Conservation (phyloP, 2,113 vertebrate species). For the Cairina moschata region DNA sequence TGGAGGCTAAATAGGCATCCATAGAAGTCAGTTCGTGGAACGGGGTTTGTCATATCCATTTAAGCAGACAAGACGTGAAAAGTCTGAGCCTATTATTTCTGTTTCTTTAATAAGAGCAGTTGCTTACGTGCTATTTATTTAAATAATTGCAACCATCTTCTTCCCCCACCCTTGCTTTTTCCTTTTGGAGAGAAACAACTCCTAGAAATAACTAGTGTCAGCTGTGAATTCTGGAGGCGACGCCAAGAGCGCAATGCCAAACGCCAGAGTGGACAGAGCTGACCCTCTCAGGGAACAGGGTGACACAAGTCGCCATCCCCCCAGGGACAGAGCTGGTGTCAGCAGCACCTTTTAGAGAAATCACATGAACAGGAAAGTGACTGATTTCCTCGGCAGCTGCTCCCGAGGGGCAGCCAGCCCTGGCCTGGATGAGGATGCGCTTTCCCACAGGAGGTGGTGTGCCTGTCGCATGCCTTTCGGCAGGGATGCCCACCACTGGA, state of each 20-base stretch:
- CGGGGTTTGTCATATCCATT: not conserved
- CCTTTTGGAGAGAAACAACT: conserved; percentile 28
- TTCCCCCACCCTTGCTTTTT: conserved; percentile 19
- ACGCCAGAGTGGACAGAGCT: not conserved
- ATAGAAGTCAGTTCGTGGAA: not conserved
- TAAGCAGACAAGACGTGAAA: not conserved
- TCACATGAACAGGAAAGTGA: not conserved
- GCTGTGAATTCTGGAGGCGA: conserved; percentile 35
- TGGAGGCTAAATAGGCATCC: not conserved
- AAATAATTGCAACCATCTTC: conserved; percentile 44
- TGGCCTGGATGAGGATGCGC: not conserved
- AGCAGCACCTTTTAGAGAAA: conserved; percentile 27
- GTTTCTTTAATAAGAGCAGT: conserved; percentile 14
- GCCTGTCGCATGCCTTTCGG: accelerated
- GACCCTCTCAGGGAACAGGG: not conserved
- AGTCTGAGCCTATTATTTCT: not conserved
- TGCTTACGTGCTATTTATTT: conserved; percentile 48
- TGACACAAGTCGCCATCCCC: not conserved
- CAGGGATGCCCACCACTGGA: no score
- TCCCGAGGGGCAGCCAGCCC: not conserved
- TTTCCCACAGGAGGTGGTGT: not conserved
- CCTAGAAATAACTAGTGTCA: conserved; percentile 64
- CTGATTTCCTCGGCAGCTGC: not conserved
- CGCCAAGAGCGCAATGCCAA: not conserved
- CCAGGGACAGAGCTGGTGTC: not conserved